Conservation (phyloP, 2,888 invertebrate genomes). For the Aleiodes alternator region DNA sequence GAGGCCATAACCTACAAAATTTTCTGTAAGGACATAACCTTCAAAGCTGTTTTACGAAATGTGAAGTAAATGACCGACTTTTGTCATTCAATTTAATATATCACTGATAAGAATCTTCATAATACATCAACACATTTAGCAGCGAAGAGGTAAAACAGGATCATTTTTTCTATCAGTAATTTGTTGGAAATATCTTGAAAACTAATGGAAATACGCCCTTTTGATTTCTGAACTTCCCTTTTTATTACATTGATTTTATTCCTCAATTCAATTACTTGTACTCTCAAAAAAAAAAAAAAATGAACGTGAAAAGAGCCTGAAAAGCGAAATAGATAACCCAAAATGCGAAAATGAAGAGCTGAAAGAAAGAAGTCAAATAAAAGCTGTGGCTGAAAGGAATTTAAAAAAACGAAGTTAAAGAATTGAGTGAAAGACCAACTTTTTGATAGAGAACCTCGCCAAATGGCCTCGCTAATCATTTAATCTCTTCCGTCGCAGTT, state of each 20-base stretch:
- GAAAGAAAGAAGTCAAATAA: background rate
- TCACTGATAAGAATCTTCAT: background rate
- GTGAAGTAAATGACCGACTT: background rate
- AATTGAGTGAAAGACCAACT: conserved; percentile 51
- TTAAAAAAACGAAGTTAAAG: conserved; percentile 1
- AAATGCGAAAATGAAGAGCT: background rate
- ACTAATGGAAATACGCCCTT: too few relatives aligned
- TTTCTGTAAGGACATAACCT: too few relatives aligned
- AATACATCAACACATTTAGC: too few relatives aligned
- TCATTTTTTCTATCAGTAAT: too few relatives aligned
- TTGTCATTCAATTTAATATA: too few relatives aligned
- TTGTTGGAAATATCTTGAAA: too few relatives aligned
- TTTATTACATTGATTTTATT: too few relatives aligned
- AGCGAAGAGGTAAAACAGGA: too few relatives aligned
- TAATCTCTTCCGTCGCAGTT: conserved; percentile 63
- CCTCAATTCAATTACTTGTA: too few relatives aligned
- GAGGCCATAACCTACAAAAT: too few relatives aligned
- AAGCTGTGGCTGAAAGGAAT: background rate
- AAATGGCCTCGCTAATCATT: conserved; percentile 63
- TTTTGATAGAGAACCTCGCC: conserved; percentile 60
- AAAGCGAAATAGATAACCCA: background rate
- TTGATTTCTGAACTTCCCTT: too few relatives aligned
- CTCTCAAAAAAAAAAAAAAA: background rate
- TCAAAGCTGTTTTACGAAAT: background rate
- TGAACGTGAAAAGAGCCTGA: background rate